Evolutionary conservation across 2,888 invertebrate species (phyloP), one percentile per base, ranked within the genome.

Genomic region (Amorpha juglandis): DNA sequence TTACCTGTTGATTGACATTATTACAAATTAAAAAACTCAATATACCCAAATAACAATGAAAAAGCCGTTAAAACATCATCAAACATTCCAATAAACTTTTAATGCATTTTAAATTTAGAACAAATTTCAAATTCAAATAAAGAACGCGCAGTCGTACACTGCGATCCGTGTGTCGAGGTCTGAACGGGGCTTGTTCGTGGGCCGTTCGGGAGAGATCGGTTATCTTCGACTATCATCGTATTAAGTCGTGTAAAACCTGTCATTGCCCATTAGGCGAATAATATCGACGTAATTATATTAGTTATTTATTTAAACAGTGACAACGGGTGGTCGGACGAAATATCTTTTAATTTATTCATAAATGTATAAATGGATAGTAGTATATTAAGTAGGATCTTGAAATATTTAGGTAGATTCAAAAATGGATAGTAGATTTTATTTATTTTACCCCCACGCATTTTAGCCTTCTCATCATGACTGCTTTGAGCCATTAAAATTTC

Each of bases 241-340:
- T 77, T 63, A 63, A 75, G 72, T 71, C 69, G 71, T 77, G 71
- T 74, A 73, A 74, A 71, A 69, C 66, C 79, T 80, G 80, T 78
- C 80, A 76, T 72, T 75, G 74, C 74, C 73, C 76, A 78, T 80
- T 79, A 80, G 71, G 73, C 70, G 75, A 76, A 78, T 78, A 77
- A 75, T 74, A 74, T 73, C 70, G 58, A 58, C 68, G 66, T 69
- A 64, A 67, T 69, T 71, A 74, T 71, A 58, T 58, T 58, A 42
- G 71, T 68, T 73, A 68, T 74, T 68, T 63, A 63, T 58, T 58
- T 42, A 58, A 58, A 58, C 42, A 58, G 58, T 42, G 58, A 58
- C 58, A 42, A 58, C 58, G 58, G 58, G 58, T 58, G 58, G 58
- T 58, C 58, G 58, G 58, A 42, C 38, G 42, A 58, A 38, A 55